phyloP scores from a whole-genome alignment of 2,888 invertebrate genomes.

The Aphidoletes aphidimyza region DNA sequence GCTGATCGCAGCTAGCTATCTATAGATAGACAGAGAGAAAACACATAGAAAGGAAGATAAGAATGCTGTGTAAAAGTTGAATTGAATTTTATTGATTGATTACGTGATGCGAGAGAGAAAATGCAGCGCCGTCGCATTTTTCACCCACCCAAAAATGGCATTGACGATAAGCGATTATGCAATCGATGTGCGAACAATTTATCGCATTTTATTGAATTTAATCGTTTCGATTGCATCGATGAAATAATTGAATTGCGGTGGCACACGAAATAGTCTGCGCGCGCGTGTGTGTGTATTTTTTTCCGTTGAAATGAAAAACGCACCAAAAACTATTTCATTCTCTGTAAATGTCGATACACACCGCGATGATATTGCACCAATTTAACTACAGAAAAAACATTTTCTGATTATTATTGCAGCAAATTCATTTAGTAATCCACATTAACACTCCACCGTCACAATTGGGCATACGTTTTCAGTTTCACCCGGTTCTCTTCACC shows the following conservation, averaged over 20 bases:
- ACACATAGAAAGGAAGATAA: background rate
- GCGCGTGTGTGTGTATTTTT: background rate
- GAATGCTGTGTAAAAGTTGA: background rate
- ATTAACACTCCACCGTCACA: too few species aligned
- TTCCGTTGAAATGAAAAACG: background rate
- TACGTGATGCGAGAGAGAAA: background rate
- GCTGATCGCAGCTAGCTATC: too few species aligned
- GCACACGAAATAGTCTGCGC: background rate
- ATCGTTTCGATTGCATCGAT: background rate
- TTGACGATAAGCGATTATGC: constrained; percentile 6
- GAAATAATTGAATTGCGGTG: background rate
- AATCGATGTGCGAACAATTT: background rate
- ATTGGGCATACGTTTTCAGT: background rate
- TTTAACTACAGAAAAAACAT: too few species aligned
- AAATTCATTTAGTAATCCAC: too few species aligned
- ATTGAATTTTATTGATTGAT: constrained; percentile 38
- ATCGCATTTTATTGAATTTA: constrained; percentile 4
- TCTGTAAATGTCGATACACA: too few species aligned
- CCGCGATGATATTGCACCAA: too few species aligned
- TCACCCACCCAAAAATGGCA: too few species aligned
- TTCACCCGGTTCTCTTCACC: background rate
- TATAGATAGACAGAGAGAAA: background rate
- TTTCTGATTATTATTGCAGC: too few species aligned
- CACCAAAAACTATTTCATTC: too few species aligned
- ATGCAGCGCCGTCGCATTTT: background rate